A percentile compares a stretch with the other conserved stretches of the same genome.
Conservation (phyloP, 2,113 vertebrate species). For the Tachysurus fulvidraco region DNA sequence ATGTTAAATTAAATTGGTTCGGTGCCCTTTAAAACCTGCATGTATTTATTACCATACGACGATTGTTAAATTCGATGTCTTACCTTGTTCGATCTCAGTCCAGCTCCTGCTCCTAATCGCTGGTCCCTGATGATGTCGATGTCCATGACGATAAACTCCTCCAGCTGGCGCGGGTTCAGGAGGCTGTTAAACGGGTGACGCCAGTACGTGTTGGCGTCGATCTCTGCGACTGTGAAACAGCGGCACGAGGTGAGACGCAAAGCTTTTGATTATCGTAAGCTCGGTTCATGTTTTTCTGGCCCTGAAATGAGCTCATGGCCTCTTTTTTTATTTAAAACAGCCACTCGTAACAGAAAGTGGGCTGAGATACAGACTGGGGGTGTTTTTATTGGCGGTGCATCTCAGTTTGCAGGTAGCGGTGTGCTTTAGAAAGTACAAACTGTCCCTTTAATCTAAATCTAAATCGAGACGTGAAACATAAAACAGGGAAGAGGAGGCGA, state of each 20-base stretch:
- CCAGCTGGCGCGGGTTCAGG: constrained; percentile 85
- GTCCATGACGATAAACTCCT: constrained; percentile 95
- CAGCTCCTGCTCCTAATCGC: constrained; percentile 84
- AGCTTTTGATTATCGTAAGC: no score
- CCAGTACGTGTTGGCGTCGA: constrained; percentile 91
- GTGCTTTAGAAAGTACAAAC: no score
- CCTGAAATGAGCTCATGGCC: not conserved
- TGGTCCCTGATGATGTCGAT: constrained; percentile 76
- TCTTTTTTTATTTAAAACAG: no score
- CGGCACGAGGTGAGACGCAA: not conserved
- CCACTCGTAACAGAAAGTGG: no score
- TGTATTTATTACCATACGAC: not conserved
- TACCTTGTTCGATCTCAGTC: constrained; percentile 88
- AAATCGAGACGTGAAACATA: no score
- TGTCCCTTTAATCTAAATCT: no score
- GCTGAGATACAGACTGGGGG: no score
- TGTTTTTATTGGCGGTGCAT: no score
- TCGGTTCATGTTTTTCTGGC: not conserved
- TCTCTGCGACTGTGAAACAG: constrained; percentile 82
- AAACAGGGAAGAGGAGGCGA: no score
- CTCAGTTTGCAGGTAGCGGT: no score
- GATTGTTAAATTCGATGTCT: constrained; percentile 13
- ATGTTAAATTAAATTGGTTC: not conserved
- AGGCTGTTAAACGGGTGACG: constrained; percentile 89
- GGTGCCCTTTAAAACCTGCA: not conserved